phyloP scores from a whole-genome alignment of 2,797 vertebrate species.

The Clamator glandarius region DNA sequence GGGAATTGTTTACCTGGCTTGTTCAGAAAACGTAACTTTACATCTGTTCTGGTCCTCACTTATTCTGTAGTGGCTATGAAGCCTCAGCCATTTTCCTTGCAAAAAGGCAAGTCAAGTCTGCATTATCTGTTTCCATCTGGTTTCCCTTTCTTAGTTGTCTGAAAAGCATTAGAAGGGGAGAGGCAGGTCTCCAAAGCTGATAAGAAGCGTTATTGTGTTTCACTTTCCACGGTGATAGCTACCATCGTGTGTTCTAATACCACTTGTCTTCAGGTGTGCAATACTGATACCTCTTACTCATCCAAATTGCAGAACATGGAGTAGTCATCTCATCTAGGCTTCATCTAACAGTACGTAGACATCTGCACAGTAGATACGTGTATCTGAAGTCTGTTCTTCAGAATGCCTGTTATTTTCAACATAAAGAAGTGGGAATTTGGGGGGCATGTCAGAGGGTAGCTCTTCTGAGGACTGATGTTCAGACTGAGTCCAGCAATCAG shows the following conservation, averaged over 20 bases:
- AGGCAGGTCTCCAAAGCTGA: background rate
- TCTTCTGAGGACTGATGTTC: background rate
- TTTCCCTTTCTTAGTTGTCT: background rate
- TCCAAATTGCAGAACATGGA: background rate
- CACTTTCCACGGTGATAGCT: conserved; percentile 38
- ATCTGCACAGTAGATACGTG: background rate
- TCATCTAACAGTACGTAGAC: background rate
- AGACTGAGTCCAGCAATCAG: background rate
- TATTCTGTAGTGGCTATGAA: background rate
- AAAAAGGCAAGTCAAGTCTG: background rate
- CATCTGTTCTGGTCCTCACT: background rate
- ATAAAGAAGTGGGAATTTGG: background rate
- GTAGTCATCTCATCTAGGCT: background rate
- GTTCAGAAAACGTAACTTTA: background rate
- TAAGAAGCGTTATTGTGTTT: conserved; percentile 42
- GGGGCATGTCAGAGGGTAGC: background rate
- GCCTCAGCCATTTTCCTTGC: background rate
- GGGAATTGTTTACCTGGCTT: background rate
- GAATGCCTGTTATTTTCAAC: background rate
- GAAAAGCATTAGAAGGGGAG: conserved; percentile 32
- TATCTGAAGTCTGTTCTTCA: background rate
- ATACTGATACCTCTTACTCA: background rate
- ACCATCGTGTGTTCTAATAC: background rate
- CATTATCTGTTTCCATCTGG: background rate
- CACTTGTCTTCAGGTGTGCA: background rate